Percentiles rank a stretch among this genome's conserved stretches.
These are phyloP conservation scores for Wasmannia auropunctata DNA, from an alignment of 1,140 invertebrate species.

Conservation along the genomic window DNA sequence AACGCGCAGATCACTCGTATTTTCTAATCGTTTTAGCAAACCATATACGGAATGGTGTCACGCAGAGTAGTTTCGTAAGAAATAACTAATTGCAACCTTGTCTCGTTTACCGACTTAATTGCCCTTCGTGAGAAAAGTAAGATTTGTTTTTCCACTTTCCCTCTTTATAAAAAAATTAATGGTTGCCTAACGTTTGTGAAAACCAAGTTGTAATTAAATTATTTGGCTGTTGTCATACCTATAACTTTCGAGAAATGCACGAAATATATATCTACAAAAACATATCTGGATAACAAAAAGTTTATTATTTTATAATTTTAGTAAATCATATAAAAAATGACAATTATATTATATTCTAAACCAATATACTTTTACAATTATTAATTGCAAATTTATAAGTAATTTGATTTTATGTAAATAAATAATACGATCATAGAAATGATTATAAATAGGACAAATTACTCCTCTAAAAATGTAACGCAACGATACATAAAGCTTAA, in stretches of 20 bases:
- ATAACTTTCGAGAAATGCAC: background rate
- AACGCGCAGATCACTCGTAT: constrained; percentile 32
- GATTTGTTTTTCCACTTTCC: constrained; percentile 5
- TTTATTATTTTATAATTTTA: constrained; percentile 2
- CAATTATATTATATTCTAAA: background rate
- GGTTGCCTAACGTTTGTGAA: background rate
- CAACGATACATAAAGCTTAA: background rate
- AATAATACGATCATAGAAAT: too few species aligned
- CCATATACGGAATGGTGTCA: constrained; percentile 49
- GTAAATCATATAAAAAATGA: too few species aligned
- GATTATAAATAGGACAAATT: too few species aligned
- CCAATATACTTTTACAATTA: background rate
- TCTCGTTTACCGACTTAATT: constrained; percentile 26
- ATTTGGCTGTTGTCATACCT: background rate
- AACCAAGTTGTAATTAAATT: background rate
- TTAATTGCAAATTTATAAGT: background rate
- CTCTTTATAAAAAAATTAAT: background rate
- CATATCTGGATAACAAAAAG: background rate
- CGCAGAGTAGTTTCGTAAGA: constrained; percentile 48
- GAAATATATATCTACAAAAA: background rate
- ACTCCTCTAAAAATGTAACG: background rate
- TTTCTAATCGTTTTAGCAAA: background rate
- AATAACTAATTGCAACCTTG: constrained; percentile 43
- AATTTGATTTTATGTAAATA: background rate
- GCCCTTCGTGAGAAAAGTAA: constrained; percentile 24